A percentile compares a stretch with the other conserved stretches of the same genome.
Conservation (phyloP, 2,888 invertebrate genomes). For the Anthrax anthrax region DNA sequence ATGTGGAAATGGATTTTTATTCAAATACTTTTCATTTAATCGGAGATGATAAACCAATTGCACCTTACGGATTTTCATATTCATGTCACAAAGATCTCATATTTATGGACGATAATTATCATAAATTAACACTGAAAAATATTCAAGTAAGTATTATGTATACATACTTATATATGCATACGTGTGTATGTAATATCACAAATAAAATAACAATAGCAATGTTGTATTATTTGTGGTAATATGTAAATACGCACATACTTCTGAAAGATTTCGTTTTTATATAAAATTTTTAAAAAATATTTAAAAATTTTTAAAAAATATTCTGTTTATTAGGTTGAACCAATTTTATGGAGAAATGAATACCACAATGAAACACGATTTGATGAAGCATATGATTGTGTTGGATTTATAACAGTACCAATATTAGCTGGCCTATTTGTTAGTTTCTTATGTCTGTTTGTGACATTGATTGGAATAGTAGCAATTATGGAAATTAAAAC, state of each 20-base stretch:
- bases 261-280: background rate
- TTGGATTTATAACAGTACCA: slow-evolving; percentile 78
- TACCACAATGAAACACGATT: slow-evolving; percentile 32
- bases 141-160: slow-evolving; percentile 38
- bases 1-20: slow-evolving; percentile 31
- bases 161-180: too few relatives aligned
- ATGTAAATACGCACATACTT: background rate
- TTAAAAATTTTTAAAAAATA: too few relatives aligned
- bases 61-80: slow-evolving; percentile 42
- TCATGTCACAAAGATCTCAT: slow-evolving; percentile 38
- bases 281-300: background rate
- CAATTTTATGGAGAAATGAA: background rate
- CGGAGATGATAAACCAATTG: slow-evolving; percentile 30
- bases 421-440: slow-evolving; percentile 88
- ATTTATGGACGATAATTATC: slow-evolving; percentile 34
- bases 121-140: slow-evolving; percentile 37
- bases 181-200: too few relatives aligned
- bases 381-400: slow-evolving; percentile 71
- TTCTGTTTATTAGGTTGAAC: slow-evolving; percentile 34
- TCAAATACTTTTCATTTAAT: slow-evolving; percentile 15
- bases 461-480: slow-evolving; percentile 63
- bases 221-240: too few relatives aligned
- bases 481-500: slow-evolving; percentile 90
- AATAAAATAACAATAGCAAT: too few relatives aligned
- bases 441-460: slow-evolving; percentile 55